phyloP scores from a whole-genome alignment of 2,888 invertebrate species.

The Microctonus hyperodae region DNA sequence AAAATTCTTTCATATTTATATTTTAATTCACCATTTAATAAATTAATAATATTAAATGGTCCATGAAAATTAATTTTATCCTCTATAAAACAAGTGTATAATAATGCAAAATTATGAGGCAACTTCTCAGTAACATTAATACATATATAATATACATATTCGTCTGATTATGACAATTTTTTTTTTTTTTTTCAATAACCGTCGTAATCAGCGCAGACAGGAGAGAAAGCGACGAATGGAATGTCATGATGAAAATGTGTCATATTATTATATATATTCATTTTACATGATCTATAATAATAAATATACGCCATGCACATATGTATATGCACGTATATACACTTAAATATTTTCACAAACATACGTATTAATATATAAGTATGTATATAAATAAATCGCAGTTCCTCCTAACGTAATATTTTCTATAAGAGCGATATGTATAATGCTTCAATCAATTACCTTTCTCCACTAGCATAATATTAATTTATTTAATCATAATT shows the following conservation, averaged over 20 bases:
- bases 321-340: background rate
- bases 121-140: background rate
- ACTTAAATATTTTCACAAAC: background rate
- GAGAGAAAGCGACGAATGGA: slow-evolving; percentile 26
- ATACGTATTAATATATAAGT: slow-evolving; percentile 1
- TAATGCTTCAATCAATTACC: slow-evolving; percentile 9
- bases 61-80: background rate
- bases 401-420: slow-evolving; percentile 20
- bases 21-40: background rate
- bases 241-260: slow-evolving; percentile 23
- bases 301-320: slow-evolving; percentile 11
- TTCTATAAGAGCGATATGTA: slow-evolving; percentile 10
- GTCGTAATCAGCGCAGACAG: slow-evolving; percentile 1
- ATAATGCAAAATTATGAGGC: slow-evolving; percentile 8
- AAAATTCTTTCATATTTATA: background rate
- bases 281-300: slow-evolving; percentile 10
- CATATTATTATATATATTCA: slow-evolving; percentile 13
- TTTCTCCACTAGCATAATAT: slow-evolving; percentile 26
- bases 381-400: background rate
- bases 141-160: slow-evolving; percentile 5
- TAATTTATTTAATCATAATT: slow-evolving; percentile 9
- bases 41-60: background rate
- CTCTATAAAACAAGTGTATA: background rate
- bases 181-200: slow-evolving; percentile 16
- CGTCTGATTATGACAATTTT: slow-evolving; percentile 11